A percentile compares a stretch with the other conserved stretches of the same genome.
These are phyloP conservation scores for Rhinogobio ventralis DNA, from an alignment of 2,797 vertebrate species.

Conservation along the genomic window DNA sequence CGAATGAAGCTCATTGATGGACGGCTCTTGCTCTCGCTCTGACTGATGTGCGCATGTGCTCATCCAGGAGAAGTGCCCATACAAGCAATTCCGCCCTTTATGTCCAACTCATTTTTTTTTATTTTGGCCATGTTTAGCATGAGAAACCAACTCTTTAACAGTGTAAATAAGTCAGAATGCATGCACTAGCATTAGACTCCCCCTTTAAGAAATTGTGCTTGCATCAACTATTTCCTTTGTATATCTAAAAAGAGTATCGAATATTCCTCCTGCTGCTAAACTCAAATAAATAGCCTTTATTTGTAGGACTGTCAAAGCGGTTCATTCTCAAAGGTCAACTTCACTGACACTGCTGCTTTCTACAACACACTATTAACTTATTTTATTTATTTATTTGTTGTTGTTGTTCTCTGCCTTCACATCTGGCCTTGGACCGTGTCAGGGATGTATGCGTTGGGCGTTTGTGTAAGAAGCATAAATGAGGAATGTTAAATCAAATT, in stretches of 20 bases:
- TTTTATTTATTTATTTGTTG: neutral
- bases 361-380: neutral
- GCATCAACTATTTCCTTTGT: neutral
- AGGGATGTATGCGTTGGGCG: neutral
- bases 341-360: neutral
- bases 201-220: neutral
- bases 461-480: slow-evolving; percentile 19
- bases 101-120: no score
- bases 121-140: no score
- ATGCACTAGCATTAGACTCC: no score
- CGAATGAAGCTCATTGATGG: no score
- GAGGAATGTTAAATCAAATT: slow-evolving; percentile 27
- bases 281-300: neutral
- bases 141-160: no score
- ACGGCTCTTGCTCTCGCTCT: no score
- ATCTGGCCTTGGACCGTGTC: neutral
- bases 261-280: neutral
- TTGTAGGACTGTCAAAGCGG: neutral
- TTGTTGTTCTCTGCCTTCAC: neutral
- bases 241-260: neutral
- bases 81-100: no score
- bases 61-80: no score
- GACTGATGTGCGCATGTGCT: no score
- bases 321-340: slow-evolving; percentile 2
- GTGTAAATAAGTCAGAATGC: no score